Conservation (phyloP, 2,888 invertebrate species). For the Eudemis profundana region DNA sequence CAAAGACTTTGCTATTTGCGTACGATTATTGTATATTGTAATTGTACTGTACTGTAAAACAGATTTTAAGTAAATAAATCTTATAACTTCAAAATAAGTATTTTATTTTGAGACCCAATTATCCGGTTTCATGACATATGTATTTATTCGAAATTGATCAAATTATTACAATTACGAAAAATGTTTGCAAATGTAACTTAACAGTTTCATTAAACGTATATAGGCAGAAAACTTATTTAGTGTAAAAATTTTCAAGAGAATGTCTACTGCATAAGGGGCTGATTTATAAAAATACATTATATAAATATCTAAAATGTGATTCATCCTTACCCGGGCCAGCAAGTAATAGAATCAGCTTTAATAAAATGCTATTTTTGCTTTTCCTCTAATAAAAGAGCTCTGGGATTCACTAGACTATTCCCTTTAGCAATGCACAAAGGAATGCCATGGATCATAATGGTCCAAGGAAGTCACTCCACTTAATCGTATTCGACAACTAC, state of each 20-base stretch:
- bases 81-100: conserved; percentile 3
- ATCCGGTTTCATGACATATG: too few relatives aligned
- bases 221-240: too few relatives aligned
- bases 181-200: too few relatives aligned
- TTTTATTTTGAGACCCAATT: not conserved
- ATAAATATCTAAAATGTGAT: too few relatives aligned
- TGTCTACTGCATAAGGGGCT: too few relatives aligned
- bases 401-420: conserved; percentile 4
- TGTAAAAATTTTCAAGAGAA: too few relatives aligned
- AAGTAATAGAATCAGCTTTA: conserved; percentile 2
- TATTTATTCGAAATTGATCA: too few relatives aligned
- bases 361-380: not conserved
- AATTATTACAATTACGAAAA: too few relatives aligned
- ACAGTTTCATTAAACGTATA: too few relatives aligned
- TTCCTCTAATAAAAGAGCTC: not conserved
- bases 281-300: too few relatives aligned
- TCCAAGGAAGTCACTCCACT: not conserved
- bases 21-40: conserved; percentile 12
- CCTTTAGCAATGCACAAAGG: conserved; percentile 13
- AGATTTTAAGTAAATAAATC: conserved; percentile 36
- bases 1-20: conserved; percentile 15
- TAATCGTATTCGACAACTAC: too few relatives aligned
- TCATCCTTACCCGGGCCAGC: not conserved
- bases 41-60: conserved; percentile 28
- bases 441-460: not conserved